phyloP scores from a whole-genome alignment of 1,140 invertebrate species.

The Mycetomoellerius zeteki region DNA sequence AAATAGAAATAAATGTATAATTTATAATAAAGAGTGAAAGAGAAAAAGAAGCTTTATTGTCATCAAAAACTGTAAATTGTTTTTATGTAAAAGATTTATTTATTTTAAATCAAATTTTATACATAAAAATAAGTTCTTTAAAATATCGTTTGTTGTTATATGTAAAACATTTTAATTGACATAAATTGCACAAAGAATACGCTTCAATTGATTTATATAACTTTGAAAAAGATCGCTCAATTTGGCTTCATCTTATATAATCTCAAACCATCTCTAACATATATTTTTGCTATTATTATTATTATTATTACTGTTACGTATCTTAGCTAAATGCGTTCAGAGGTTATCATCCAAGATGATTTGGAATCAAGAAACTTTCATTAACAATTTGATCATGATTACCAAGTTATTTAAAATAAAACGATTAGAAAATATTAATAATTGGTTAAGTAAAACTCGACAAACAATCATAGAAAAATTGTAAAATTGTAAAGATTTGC shows the following conservation, averaged over 20 bases:
- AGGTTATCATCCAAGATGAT: background rate
- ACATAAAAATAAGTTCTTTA: too few species aligned
- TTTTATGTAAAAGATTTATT: too few species aligned
- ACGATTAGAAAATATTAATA: background rate
- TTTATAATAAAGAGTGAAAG: slow-evolving; percentile 11
- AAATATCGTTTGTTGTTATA: background rate
- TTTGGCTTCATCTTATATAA: background rate
- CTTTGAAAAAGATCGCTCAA: background rate
- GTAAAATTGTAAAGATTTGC: background rate
- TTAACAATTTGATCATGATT: background rate
- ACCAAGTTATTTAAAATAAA: background rate
- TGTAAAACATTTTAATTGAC: background rate
- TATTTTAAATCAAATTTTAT: too few species aligned
- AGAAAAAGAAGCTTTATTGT: background rate
- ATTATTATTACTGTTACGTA: background rate
- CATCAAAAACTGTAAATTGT: background rate
- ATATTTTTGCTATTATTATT: background rate
- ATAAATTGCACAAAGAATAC: background rate
- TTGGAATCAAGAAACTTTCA: background rate
- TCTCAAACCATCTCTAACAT: background rate
- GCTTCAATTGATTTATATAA: background rate
- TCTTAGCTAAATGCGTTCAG: background rate
- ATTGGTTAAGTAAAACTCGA: background rate
- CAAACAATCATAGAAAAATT: background rate
- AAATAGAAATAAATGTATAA: slow-evolving; percentile 25